Evolutionary conservation across 2,797 vertebrate species (phyloP).

Genomic region (Alauda arvensis): DNA sequence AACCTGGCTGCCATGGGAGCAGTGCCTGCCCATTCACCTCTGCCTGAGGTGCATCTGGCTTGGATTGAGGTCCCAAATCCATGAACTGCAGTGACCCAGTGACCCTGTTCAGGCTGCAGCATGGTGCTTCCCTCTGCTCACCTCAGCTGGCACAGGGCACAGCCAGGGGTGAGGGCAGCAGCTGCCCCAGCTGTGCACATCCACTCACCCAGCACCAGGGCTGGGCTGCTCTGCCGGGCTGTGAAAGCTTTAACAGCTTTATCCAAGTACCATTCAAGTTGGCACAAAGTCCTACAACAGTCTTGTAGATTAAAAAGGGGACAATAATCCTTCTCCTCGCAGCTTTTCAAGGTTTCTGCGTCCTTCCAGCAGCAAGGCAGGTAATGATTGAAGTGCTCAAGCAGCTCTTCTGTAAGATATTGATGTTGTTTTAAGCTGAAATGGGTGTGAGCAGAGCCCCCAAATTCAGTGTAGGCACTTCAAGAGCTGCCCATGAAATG

Average conservation of each 20-base stretch:
- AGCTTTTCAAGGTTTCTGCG: not conserved
- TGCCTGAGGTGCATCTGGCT: not conserved
- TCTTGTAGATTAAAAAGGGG: not conserved
- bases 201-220: not conserved
- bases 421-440: not conserved
- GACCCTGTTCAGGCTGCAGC: not conserved
- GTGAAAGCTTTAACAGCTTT: not conserved
- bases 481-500: not conserved
- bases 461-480: not conserved
- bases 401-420: not conserved
- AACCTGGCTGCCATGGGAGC: not conserved
- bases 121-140: not conserved
- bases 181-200: not conserved
- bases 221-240: not conserved
- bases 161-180: not conserved
- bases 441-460: not conserved
- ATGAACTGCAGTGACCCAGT: not conserved
- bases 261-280: not conserved
- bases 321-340: not conserved
- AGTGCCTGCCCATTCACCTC: not conserved
- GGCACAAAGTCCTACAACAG: not conserved
- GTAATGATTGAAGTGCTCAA: not conserved
- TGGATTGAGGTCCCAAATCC: not conserved
- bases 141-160: not conserved
- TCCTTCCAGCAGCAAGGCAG: not conserved